Percentiles rank a stretch among this genome's conserved stretches.
These are phyloP conservation scores for Calameuta idolon DNA, from an alignment of 2,888 invertebrate species.

Conservation along the genomic window DNA sequence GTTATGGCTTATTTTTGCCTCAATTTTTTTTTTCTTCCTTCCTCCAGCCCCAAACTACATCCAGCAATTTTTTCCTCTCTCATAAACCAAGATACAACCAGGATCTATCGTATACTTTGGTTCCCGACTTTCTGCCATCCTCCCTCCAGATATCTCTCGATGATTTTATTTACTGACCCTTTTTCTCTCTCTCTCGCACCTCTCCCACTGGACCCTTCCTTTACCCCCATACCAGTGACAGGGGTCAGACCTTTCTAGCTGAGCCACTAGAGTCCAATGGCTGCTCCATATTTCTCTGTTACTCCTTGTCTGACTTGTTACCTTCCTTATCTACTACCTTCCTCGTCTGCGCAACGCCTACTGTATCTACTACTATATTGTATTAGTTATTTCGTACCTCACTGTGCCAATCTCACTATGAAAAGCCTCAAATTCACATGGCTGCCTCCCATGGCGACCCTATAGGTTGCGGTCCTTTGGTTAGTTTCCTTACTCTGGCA, in stretches of 20 bases:
- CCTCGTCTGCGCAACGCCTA: background rate
- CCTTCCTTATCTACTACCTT: background rate
- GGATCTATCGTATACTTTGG: background rate
- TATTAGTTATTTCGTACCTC: background rate
- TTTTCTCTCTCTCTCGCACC: background rate
- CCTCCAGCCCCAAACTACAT: slow-evolving; percentile 17
- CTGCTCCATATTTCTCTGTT: background rate
- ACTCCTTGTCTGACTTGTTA: background rate
- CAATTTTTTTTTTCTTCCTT: slow-evolving; percentile 19
- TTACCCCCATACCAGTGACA: background rate
- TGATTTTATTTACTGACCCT: background rate
- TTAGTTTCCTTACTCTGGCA: background rate
- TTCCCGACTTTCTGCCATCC: background rate
- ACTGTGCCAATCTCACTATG: background rate
- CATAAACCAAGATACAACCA: slow-evolving; percentile 2
- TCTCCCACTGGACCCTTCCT: background rate
- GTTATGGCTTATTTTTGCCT: background rate
- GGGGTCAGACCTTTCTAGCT: background rate
- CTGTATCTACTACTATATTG: background rate
- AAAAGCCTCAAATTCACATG: background rate
- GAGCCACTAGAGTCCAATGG: background rate
- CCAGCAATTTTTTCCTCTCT: slow-evolving; percentile 8
- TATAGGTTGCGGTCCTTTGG: background rate
- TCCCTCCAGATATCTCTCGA: background rate
- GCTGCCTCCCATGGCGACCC: background rate